A percentile compares a stretch with the other conserved stretches of the same genome.
Conservation (phyloP, 2,888 invertebrate genomes). For the Argyra leucocephala region DNA sequence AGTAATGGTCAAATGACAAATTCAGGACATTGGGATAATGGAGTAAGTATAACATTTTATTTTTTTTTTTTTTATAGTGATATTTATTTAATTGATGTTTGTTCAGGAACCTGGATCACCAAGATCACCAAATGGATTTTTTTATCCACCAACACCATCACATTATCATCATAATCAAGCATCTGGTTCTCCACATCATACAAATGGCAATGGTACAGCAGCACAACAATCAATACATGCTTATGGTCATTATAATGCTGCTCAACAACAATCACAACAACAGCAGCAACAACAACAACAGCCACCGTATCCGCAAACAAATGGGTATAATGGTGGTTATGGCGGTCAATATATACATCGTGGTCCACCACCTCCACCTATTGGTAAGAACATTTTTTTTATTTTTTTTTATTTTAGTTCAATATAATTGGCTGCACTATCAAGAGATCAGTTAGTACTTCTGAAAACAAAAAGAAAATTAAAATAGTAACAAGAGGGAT, state of each 20-base stretch:
- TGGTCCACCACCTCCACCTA: constrained; percentile 40
- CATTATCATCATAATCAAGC: constrained; percentile 39
- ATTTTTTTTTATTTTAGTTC: too few relatives aligned
- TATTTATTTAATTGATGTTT: too few relatives aligned
- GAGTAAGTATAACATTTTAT: constrained; percentile 34
- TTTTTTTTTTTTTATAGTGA: constrained; percentile 10
- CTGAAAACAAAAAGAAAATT: too few relatives aligned
- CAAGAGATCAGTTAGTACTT: too few relatives aligned
- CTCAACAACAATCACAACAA: constrained; percentile 39
- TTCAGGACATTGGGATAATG: constrained; percentile 45
- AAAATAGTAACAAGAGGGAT: too few relatives aligned
- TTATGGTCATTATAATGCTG: constrained; percentile 26
- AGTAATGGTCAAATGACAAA: constrained; percentile 25
- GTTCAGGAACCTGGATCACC: constrained; percentile 42
- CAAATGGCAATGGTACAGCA: constrained; percentile 20
- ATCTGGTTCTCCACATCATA: constrained; percentile 33
- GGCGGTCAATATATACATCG: constrained; percentile 37
- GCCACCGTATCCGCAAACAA: constrained; percentile 33
- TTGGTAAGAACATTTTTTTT: too few relatives aligned
- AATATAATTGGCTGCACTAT: too few relatives aligned
- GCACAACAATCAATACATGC: constrained; percentile 29
- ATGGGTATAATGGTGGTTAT: constrained; percentile 36
- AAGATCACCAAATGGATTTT: constrained; percentile 43
- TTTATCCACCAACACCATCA: constrained; percentile 41
- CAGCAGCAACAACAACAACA: constrained; percentile 37